A percentile compares a stretch with the other conserved stretches of the same genome.
These are phyloP conservation scores for Mythimna loreyi DNA, from an alignment of 2,888 invertebrate species.

Conservation along the genomic window DNA sequence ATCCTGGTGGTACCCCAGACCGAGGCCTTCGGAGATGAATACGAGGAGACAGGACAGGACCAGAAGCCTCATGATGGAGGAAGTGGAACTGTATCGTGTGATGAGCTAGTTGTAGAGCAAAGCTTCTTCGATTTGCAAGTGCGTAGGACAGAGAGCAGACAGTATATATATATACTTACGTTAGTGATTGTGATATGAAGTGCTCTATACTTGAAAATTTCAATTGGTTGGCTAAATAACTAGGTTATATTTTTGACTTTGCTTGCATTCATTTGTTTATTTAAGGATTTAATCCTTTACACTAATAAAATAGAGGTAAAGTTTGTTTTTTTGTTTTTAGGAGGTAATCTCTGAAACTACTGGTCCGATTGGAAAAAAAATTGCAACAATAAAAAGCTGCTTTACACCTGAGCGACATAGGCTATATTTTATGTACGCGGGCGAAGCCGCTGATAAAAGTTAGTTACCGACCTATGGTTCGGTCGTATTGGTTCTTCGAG, in stretches of 20 bases:
- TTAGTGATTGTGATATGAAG: background rate
- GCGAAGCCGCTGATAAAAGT: too few species aligned
- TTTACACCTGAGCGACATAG: too few species aligned
- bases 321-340: too few species aligned
- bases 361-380: too few species aligned
- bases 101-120: background rate
- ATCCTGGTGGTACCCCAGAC: conserved; percentile 67
- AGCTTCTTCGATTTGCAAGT: background rate
- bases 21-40: background rate
- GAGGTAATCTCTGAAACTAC: too few species aligned
- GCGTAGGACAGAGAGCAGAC: background rate
- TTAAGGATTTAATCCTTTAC: too few species aligned
- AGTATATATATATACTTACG: conserved; percentile 5
- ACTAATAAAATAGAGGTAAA: too few species aligned
- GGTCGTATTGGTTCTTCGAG: too few species aligned
- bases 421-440: too few species aligned
- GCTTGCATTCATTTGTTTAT: background rate
- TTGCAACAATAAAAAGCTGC: too few species aligned
- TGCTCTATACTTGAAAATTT: background rate
- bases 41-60: background rate
- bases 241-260: background rate
- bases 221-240: background rate
- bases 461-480: too few species aligned
- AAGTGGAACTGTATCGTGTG: background rate
- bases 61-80: conserved; percentile 8